Evolutionary conservation across 2,113 vertebrate species (phyloP).

Genomic region (Jacana jacana): DNA sequence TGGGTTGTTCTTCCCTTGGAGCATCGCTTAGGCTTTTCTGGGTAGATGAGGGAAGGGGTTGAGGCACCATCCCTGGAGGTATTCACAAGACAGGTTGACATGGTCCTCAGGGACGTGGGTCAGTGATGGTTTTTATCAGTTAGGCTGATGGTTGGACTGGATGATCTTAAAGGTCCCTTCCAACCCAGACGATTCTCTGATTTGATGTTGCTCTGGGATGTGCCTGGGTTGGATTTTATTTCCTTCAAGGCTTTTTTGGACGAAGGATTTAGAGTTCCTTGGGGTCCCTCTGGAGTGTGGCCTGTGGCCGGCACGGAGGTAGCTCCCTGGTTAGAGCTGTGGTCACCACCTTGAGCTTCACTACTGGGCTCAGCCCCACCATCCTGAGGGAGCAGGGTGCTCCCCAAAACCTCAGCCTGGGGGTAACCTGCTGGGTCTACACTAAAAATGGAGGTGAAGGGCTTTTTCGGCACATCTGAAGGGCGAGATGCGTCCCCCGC

Average conservation of each 20-base stretch:
- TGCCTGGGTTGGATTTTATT: neutral
- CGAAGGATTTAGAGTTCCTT: neutral
- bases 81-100: no score
- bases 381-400: neutral
- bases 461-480: rapidly evolving
- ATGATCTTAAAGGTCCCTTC: no score
- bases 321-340: neutral
- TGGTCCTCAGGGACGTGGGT: no score
- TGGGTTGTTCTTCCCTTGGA: neutral
- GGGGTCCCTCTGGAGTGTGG: neutral
- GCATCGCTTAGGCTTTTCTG: neutral
- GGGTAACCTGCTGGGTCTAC: neutral
- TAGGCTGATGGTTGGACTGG: no score
- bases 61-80: no score
- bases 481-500: rapidly evolving
- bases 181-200: no score
- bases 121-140: no score
- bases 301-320: neutral
- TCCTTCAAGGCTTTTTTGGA: neutral
- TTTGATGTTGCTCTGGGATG: neutral
- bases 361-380: neutral
- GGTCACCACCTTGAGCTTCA: neutral
- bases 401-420: neutral
- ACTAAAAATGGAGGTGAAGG: rapidly evolving
- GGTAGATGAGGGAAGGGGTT: neutral